Evolutionary conservation across 1,140 invertebrate species (phyloP).

Genomic region (Ectropis grisescens): DNA sequence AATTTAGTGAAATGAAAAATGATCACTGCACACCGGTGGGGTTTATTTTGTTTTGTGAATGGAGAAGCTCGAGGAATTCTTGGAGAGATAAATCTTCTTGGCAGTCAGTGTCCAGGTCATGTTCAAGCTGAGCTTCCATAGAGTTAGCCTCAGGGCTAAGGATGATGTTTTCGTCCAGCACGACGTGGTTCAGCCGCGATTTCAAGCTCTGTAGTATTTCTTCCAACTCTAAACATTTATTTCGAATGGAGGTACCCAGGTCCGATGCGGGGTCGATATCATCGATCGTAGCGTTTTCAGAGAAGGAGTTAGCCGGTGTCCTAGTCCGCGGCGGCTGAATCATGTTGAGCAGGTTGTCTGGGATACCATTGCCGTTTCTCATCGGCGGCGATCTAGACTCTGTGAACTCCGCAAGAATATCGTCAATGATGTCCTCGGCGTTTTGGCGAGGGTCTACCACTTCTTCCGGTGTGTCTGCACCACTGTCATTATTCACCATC

Average conservation of each 20-base stretch:
- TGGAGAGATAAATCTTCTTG: constrained; percentile 59
- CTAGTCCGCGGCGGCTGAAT: constrained; percentile 54
- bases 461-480: constrained; percentile 45
- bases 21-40: constrained; percentile 43
- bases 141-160: constrained; percentile 62
- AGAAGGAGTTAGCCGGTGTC: constrained; percentile 51
- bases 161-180: constrained; percentile 62
- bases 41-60: constrained; percentile 57
- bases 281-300: constrained; percentile 50
- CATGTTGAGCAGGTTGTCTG: constrained; percentile 48
- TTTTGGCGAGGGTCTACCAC: constrained; percentile 51
- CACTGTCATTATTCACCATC: constrained; percentile 50
- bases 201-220: constrained; percentile 66
- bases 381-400: constrained; percentile 39
- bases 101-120: constrained; percentile 60
- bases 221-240: constrained; percentile 65
- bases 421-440: constrained; percentile 58
- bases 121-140: constrained; percentile 58
- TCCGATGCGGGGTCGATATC: constrained; percentile 65
- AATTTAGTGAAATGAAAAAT: constrained; percentile 8
- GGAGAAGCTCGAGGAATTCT: constrained; percentile 56
- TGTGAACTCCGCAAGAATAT: constrained; percentile 57
- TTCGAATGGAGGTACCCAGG: constrained; percentile 59
- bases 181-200: constrained; percentile 62
- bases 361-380: constrained; percentile 36